These are phyloP conservation scores for Troglohyphantes excavatus DNA, from an alignment of 2,888 invertebrate genomes.

Conservation along the genomic window DNA sequence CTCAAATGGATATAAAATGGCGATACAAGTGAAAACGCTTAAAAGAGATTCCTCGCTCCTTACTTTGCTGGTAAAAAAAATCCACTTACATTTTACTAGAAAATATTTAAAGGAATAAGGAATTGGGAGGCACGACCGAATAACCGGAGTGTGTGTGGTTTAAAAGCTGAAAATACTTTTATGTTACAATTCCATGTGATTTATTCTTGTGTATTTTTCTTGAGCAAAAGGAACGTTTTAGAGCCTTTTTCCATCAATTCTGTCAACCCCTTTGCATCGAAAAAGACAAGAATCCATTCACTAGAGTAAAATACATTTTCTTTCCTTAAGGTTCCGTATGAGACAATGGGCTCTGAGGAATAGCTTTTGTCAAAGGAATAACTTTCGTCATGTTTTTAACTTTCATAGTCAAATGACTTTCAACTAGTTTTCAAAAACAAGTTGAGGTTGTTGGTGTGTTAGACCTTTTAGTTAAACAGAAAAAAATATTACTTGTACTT, in stretches of 20 bases:
- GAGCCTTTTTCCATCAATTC: constrained; percentile 47
- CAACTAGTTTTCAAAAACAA: constrained; percentile 26
- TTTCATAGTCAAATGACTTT: constrained; percentile 45
- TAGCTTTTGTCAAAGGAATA: no score
- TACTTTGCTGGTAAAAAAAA: constrained; percentile 50
- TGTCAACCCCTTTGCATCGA: constrained; percentile 41
- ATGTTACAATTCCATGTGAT: constrained; percentile 40
- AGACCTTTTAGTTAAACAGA: no score
- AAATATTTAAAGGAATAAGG: no score
- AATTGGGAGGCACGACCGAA: constrained; percentile 21
- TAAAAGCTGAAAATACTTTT: constrained; percentile 41
- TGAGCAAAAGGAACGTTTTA: constrained; percentile 52
- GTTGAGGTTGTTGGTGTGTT: no score
- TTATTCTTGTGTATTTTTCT: constrained; percentile 49
- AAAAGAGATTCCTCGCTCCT: constrained; percentile 7
- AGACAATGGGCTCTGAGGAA: constrained; percentile 41
- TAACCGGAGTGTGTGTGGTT: constrained; percentile 48
- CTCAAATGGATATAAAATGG: constrained; percentile 42
- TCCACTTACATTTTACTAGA: no score
- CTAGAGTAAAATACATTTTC: constrained; percentile 44
- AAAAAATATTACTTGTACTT: no score
- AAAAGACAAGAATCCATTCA: constrained; percentile 27
- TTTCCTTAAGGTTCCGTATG: constrained; percentile 14
- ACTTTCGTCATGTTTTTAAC: constrained; percentile 6
- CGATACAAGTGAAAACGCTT: constrained; percentile 43